Base-by-base conservation (phyloP, 2,797 vertebrate species). In the Oreonectes daqikongensis region DNA sequence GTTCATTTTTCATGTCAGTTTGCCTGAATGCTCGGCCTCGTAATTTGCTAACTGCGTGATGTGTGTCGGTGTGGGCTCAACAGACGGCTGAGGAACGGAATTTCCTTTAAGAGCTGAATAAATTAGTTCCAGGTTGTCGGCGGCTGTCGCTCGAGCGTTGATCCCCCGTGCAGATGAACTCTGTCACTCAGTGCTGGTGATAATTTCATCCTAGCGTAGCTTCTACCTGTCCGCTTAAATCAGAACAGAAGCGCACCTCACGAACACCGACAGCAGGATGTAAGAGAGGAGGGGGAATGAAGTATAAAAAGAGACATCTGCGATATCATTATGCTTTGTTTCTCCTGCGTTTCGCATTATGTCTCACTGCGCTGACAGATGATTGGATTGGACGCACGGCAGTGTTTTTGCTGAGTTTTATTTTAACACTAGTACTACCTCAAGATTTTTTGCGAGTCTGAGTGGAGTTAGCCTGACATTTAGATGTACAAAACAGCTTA, bases 41-140 rank as follows among this genome's bases (percentile, higher is more conserved):
- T 87, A 84, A 90, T 90, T 89, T 85, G 78, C 81, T 87, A 88
- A 87, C 83, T 66, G 80, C 75, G 69, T 67, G 78, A 85, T 79
- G 75, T 80, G 84, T 83, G 66, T 70, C 79, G 78, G 79, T 84
- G 83, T 80, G 75, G 71, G 69, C 72, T 81, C 78, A 85, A 52
- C 77, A 84, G 84, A 77, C 79, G 72, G 86, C 82, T 44, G 50
- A 82, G 79, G 79, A 84, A 86, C 82, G 78, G 52, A 74, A 86
- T 86, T 88, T 84, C 77, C 77, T 84, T 84, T 85, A 85, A 89
- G 86, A 87, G 82, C 48, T 77, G 85, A 90, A 89, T 88, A 85
- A 88, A 91, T 91, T 89, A 89, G 88, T 89, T 88, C 81, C 81
- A 72, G 81, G 57, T 72, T 85, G 84, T 83, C 84, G 81, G 67